A percentile compares a stretch with the other conserved stretches of the same genome.
These are phyloP conservation scores for Panthera tigris DNA, from an alignment of 2,113 vertebrate species.

Conservation along the genomic window DNA sequence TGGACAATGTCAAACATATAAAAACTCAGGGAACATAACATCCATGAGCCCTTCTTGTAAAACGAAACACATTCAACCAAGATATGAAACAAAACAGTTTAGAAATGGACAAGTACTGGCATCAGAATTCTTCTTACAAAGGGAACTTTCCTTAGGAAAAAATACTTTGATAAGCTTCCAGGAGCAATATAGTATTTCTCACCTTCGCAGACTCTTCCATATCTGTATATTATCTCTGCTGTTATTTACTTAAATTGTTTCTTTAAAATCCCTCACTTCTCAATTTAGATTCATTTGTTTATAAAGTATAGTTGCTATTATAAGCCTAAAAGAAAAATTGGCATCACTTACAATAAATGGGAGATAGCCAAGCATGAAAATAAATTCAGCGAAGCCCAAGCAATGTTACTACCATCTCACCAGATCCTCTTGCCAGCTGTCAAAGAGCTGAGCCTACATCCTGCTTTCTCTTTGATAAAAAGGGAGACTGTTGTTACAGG, in stretches of 20 bases:
- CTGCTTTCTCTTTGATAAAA: neutral
- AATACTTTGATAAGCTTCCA: neutral
- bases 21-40: neutral
- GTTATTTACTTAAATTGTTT: neutral
- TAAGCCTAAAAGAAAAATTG: slow-evolving; percentile 40
- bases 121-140: neutral
- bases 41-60: neutral
- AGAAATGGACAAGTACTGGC: neutral
- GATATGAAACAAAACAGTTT: neutral
- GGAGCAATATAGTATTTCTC: neutral
- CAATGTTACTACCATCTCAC: slow-evolving; percentile 12
- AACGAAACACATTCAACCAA: neutral
- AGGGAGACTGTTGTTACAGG: neutral
- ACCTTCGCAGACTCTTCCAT: neutral
- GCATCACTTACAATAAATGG: neutral
- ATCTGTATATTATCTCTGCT: neutral
- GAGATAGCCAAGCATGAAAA: slow-evolving; percentile 9
- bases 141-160: neutral
- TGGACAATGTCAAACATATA: neutral
- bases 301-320: neutral
- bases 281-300: slow-evolving; percentile 25
- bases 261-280: neutral
- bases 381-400: slow-evolving; percentile 29
- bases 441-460: neutral
- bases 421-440: neutral